phyloP scores from a whole-genome alignment of 2,888 invertebrate genomes.

The Masnerella sp. region DNA sequence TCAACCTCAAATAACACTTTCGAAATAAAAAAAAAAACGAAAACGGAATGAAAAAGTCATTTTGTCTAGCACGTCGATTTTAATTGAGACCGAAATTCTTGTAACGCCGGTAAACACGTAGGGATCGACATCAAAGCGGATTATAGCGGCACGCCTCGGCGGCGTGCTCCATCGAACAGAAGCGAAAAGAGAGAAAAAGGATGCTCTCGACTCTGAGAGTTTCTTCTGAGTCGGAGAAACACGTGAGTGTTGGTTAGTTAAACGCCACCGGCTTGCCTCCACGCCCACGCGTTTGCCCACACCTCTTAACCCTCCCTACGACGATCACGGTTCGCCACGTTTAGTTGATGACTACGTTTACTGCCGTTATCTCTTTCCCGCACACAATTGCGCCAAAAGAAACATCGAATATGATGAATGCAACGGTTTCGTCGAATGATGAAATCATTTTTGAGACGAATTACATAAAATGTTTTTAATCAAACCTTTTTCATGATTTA shows the following conservation, averaged over 20 bases:
- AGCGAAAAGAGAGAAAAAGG: no score
- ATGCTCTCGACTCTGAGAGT: conserved; percentile 1
- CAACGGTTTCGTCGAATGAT: background rate
- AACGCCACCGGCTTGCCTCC: conserved; percentile 67
- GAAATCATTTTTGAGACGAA: background rate
- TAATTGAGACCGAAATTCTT: no score
- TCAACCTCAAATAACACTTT: no score
- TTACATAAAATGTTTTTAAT: background rate
- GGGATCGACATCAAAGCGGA: no score
- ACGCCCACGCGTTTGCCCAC: conserved; percentile 64
- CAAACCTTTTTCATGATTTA: no score
- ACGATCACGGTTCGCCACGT: conserved; percentile 26
- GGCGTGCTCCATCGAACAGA: no score
- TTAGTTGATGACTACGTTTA: conserved; percentile 13
- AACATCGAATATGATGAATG: background rate
- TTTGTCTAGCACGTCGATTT: no score
- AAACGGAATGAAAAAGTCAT: no score
- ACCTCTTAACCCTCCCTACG: conserved; percentile 11
- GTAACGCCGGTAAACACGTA: no score
- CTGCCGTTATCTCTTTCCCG: conserved; percentile 20
- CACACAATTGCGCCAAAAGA: background rate
- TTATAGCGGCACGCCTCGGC: no score
- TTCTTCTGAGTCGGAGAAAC: conserved; percentile 11
- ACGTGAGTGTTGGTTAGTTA: conserved; percentile 16
- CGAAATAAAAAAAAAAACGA: no score